Conservation (phyloP, 1,140 invertebrate genomes). For the Megalopta genalis region DNA sequence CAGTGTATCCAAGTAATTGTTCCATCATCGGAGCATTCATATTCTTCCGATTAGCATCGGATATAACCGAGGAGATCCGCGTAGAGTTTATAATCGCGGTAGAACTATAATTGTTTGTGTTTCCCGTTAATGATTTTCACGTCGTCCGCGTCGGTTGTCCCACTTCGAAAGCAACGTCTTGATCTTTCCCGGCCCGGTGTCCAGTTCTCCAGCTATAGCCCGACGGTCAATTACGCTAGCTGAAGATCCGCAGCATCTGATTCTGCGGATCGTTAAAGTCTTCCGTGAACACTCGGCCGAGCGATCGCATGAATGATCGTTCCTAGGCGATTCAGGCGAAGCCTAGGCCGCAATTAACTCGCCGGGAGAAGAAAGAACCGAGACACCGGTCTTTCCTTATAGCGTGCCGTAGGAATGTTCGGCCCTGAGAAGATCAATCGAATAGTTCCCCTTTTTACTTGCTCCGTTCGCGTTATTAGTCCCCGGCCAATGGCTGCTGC, state of each 20-base stretch:
- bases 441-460: not conserved
- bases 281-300: conserved; percentile 19
- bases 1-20: no score
- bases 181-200: not conserved
- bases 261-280: conserved; percentile 39
- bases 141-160: not conserved
- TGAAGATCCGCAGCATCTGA: not conserved
- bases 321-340: conserved; percentile 20
- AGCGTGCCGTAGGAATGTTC: not conserved
- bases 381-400: conserved; percentile 38
- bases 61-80: no score
- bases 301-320: conserved; percentile 29
- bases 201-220: not conserved
- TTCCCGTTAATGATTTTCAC: no score
- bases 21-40: no score
- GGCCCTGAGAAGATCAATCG: conserved; percentile 15
- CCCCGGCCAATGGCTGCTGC: not conserved
- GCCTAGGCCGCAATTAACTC: conserved; percentile 33
- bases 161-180: not conserved
- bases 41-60: no score
- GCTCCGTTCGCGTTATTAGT: not conserved
- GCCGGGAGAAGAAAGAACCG: conserved; percentile 30
- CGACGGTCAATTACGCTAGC: conserved; percentile 8
- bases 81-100: no score
- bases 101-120: no score